Conservation (phyloP, 2,797 vertebrate species). For the Columba guinea region DNA sequence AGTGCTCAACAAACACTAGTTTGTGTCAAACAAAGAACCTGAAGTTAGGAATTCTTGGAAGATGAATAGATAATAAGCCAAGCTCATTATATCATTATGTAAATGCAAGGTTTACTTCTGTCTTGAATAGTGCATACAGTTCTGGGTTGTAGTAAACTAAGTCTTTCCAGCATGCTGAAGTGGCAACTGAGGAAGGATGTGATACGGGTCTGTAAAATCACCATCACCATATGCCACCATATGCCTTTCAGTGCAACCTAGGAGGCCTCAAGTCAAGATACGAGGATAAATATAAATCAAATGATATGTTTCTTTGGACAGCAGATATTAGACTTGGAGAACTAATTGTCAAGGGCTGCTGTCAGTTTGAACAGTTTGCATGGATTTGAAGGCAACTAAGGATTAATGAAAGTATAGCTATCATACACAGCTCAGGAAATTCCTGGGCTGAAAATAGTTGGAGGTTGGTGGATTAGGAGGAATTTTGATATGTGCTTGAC, state of each 20-base stretch:
- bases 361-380: neutral
- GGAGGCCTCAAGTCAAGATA: neutral
- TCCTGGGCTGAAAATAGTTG: neutral
- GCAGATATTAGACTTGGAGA: neutral
- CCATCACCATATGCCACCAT: too few relatives aligned
- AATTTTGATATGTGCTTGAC: neutral
- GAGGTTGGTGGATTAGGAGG: neutral
- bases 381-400: neutral
- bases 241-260: neutral
- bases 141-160: neutral
- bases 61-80: neutral
- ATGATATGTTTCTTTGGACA: neutral
- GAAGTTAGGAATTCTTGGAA: neutral
- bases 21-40: neutral
- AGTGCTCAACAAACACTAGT: neutral
- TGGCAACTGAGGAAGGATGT: neutral
- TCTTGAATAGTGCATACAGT: neutral
- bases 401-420: neutral
- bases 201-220: neutral
- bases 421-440: neutral
- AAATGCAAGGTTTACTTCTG: neutral
- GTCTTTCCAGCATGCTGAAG: neutral
- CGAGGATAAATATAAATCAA: neutral
- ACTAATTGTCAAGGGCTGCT: neutral
- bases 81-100: neutral